These are phyloP conservation scores for Coenonympha arcania DNA, from an alignment of 2,888 invertebrate genomes.

Conservation along the genomic window DNA sequence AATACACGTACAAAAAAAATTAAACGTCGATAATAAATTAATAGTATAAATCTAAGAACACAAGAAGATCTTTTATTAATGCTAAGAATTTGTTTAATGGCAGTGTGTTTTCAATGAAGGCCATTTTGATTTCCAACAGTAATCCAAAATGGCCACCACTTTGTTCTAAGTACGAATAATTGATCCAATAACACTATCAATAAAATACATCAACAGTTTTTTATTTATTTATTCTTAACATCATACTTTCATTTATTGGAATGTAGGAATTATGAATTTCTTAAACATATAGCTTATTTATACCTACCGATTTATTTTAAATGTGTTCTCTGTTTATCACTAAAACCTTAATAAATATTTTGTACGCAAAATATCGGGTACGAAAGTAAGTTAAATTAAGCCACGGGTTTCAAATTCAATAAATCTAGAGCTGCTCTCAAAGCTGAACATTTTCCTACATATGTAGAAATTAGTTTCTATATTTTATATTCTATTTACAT, in stretches of 20 bases:
- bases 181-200: conserved; percentile 51
- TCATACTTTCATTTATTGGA: conserved; percentile 38
- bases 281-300: conserved; percentile 21
- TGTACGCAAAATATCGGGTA: conserved; percentile 30
- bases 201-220: conserved; percentile 41
- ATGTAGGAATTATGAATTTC: conserved; percentile 38
- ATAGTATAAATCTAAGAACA: conserved; percentile 18
- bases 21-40: conserved; percentile 12
- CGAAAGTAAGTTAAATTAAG: conserved; percentile 10
- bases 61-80: conserved; percentile 8
- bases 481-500: neutral
- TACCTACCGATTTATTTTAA: conserved; percentile 12
- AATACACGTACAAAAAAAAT: conserved; percentile 7
- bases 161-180: conserved; percentile 65
- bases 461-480: neutral
- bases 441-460: neutral
- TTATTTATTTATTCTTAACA: conserved; percentile 22
- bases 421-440: conserved; percentile 1
- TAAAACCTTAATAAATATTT: conserved; percentile 27
- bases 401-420: neutral
- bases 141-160: conserved; percentile 48
- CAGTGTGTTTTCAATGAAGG: conserved; percentile 51
- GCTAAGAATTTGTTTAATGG: conserved; percentile 42
- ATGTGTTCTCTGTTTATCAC: conserved; percentile 15
- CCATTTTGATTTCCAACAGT: conserved; percentile 33